phyloP scores from a whole-genome alignment of 1,140 invertebrate species.

The Cotesia chilonis region DNA sequence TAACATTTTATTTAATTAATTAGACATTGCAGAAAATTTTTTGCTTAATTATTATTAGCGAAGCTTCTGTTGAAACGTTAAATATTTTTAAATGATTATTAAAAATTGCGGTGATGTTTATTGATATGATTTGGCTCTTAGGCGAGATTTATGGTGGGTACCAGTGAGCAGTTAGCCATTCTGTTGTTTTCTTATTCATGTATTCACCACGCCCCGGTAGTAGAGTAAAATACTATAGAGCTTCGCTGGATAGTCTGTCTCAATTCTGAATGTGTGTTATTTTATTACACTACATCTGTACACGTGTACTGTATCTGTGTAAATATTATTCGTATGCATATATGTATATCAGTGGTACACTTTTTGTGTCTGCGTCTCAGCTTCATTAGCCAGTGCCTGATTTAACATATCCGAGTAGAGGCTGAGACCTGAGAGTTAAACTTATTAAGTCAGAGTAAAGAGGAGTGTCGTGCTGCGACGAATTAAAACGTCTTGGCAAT shows the following conservation, averaged over 20 bases:
- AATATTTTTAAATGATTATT: not conserved
- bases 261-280: not conserved
- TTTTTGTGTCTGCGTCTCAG: constrained; percentile 47
- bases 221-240: constrained; percentile 22
- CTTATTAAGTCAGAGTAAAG: constrained; percentile 2
- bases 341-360: constrained; percentile 10
- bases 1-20: not conserved
- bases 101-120: no score
- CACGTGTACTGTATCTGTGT: not conserved
- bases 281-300: no score
- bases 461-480: not conserved
- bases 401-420: constrained; percentile 18
- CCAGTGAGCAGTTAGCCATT: constrained; percentile 27
- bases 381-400: constrained; percentile 49
- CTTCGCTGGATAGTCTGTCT: constrained; percentile 29
- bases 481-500: constrained; percentile 12
- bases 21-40: not conserved
- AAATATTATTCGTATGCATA: not conserved
- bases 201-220: constrained; percentile 57
- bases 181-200: constrained; percentile 54
- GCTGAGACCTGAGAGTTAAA: not conserved
- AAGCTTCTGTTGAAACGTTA: no score
- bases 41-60: no score
- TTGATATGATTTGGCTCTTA: constrained; percentile 19
- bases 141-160: constrained; percentile 23